phyloP scores from a whole-genome alignment of 2,888 invertebrate genomes.

The Tinea trinotella region DNA sequence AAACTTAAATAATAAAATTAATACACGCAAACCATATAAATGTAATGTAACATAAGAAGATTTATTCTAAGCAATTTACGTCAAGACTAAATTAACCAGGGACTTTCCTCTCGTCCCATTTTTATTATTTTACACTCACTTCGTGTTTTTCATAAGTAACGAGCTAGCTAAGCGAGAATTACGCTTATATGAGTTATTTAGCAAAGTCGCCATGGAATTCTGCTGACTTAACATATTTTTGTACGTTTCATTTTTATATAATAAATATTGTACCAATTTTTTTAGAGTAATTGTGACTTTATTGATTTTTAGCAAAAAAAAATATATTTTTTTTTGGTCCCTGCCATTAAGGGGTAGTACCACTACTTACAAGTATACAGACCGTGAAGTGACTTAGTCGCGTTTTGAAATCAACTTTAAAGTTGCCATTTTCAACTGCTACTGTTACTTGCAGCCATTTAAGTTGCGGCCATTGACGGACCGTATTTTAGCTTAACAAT shows the following conservation, averaged over 20 bases:
- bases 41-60: conserved; percentile 16
- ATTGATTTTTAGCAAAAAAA: neutral
- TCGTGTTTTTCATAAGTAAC: conserved; percentile 16
- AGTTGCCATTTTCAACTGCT: no score
- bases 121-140: conserved; percentile 15
- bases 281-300: no score
- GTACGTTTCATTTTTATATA: neutral
- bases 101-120: conserved; percentile 9
- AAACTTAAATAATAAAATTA: neutral
- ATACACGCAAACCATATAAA: neutral
- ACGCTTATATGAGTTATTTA: conserved; percentile 12
- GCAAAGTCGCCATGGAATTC: neutral
- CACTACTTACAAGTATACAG: no score
- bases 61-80: conserved; percentile 18
- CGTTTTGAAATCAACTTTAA: no score
- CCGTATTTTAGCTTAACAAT: no score
- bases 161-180: conserved; percentile 15
- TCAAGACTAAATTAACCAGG: conserved; percentile 15
- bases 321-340: no score
- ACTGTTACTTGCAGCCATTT: no score
- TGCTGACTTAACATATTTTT: neutral
- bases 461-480: no score
- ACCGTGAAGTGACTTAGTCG: no score
- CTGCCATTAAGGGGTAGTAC: no score
- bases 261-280: no score